phyloP scores from a whole-genome alignment of 2,113 vertebrate species.

The Phylloscopus trochiloides region DNA sequence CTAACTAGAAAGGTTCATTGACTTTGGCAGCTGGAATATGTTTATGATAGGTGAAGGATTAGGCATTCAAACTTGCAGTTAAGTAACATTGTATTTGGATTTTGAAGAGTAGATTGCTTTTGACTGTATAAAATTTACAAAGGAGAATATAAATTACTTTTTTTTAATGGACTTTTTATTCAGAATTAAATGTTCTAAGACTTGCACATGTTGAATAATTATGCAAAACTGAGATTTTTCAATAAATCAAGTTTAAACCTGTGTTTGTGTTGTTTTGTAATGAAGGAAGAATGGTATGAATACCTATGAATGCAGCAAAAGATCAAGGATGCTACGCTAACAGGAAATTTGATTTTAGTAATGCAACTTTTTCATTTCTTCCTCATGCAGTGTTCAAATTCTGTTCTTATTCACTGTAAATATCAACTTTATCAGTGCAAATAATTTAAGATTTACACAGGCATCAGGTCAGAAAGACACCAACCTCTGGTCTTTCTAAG shows the following conservation, averaged over 20 bases:
- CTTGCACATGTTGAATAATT: not conserved
- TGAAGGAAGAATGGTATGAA: not conserved
- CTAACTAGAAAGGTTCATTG: not conserved
- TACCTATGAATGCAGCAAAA: not conserved
- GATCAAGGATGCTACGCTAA: not conserved
- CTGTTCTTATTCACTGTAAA: not conserved
- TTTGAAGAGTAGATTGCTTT: not conserved
- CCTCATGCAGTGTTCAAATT: not conserved
- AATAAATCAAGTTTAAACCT: constrained; percentile 45
- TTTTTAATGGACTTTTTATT: constrained; percentile 35
- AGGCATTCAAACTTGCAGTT: not conserved
- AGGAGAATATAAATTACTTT: not conserved
- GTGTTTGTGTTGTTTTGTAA: not conserved
- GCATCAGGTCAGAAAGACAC: not conserved
- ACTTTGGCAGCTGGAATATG: not conserved
- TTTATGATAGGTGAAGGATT: not conserved
- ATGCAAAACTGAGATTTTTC: constrained; percentile 37
- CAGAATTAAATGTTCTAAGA: constrained; percentile 16
- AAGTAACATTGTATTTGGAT: not conserved
- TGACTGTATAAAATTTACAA: not conserved
- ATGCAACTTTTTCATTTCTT: not conserved
- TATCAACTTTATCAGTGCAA: not conserved
- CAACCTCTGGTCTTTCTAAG: not conserved
- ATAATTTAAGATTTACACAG: not conserved
- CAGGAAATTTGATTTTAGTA: not conserved